Percentiles rank a stretch among this genome's conserved stretches.
These are phyloP conservation scores for Momotus momota DNA, from an alignment of 2,797 vertebrate species.

Conservation along the genomic window DNA sequence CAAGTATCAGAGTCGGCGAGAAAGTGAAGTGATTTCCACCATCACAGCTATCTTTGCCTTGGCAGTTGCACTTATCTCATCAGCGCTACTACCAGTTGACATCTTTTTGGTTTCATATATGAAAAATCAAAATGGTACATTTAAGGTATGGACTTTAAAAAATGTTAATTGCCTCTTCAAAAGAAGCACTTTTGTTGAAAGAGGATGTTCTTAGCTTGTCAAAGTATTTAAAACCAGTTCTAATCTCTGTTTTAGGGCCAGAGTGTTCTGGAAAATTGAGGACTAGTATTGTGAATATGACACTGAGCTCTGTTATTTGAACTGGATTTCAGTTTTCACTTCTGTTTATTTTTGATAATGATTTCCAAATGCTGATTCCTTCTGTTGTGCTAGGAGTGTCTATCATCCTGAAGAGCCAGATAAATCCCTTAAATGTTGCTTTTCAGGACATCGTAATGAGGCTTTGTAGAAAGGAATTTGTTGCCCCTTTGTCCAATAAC, in stretches of 20 bases:
- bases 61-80: slow-evolving; percentile 94
- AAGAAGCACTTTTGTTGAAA: not conserved
- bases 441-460: accelerated
- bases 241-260: not conserved
- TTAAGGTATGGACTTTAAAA: slow-evolving; percentile 82
- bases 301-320: not conserved
- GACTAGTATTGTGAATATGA: not conserved
- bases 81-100: slow-evolving; percentile 95
- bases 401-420: not conserved
- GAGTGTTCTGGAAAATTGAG: not conserved
- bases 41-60: slow-evolving; percentile 96
- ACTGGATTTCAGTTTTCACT: not conserved
- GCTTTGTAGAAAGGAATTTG: not conserved
- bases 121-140: slow-evolving; percentile 95
- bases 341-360: accelerated
- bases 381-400: accelerated
- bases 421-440: not conserved
- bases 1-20: slow-evolving; percentile 95
- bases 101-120: slow-evolving; percentile 98
- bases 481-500: accelerated
- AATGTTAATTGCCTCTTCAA: accelerated
- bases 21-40: slow-evolving; percentile 97
- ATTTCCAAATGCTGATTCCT: accelerated
- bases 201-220: accelerated
- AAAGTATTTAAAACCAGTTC: not conserved